These are phyloP conservation scores for Psylliodes chrysocephalus DNA, from an alignment of 2,888 invertebrate genomes.

Conservation along the genomic window DNA sequence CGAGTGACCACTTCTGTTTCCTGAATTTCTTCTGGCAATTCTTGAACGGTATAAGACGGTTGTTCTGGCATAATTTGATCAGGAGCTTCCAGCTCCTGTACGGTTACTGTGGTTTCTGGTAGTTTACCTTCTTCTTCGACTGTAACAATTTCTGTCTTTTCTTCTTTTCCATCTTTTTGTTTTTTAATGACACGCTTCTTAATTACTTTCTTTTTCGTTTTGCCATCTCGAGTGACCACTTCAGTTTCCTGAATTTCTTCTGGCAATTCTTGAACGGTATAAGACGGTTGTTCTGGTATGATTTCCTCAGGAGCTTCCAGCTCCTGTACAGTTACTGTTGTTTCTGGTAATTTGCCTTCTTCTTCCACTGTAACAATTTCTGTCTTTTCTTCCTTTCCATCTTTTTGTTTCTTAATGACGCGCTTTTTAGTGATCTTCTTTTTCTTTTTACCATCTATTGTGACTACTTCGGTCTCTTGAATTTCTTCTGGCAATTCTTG, in stretches of 20 bases:
- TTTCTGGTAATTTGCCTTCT: constrained; percentile 49
- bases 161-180: constrained; percentile 52
- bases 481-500: constrained; percentile 39
- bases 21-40: constrained; percentile 48
- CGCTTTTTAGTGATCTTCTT: constrained; percentile 59
- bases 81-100: constrained; percentile 52
- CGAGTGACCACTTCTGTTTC: constrained; percentile 49
- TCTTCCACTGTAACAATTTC: constrained; percentile 52
- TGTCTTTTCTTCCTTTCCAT: constrained; percentile 59
- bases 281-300: constrained; percentile 45
- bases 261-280: constrained; percentile 52
- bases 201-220: constrained; percentile 51
- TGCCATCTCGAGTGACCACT: constrained; percentile 47
- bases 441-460: constrained; percentile 27
- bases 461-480: constrained; percentile 30
- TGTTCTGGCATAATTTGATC: constrained; percentile 47
- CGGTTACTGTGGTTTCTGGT: constrained; percentile 50
- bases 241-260: constrained; percentile 50
- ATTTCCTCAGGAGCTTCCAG: constrained; percentile 43
- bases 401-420: constrained; percentile 62
- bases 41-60: constrained; percentile 45
- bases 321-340: constrained; percentile 49
- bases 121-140: constrained; percentile 52
- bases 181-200: constrained; percentile 48
- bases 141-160: constrained; percentile 53